A percentile compares a stretch with the other conserved stretches of the same genome.
Evolutionary conservation across 2,113 vertebrate genomes (phyloP).

Genomic region (Gorilla gorilla): DNA sequence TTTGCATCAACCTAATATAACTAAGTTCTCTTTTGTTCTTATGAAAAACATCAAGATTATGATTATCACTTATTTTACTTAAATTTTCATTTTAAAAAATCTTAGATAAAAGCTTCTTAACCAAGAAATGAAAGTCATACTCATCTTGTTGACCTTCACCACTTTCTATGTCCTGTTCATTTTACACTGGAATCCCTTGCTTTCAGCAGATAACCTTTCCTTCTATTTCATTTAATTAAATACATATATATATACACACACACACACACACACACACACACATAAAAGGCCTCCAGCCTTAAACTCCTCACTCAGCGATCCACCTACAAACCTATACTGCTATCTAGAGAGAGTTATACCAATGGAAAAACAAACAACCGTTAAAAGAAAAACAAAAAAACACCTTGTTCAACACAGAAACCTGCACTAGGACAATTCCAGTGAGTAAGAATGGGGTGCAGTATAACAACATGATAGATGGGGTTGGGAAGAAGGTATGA

Average conservation of each 20-base stretch:
- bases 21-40: constrained; percentile 18
- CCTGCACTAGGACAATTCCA: neutral
- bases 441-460: neutral
- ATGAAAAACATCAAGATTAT: neutral
- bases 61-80: neutral
- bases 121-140: neutral
- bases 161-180: neutral
- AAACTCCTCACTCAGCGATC: neutral
- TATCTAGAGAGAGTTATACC: neutral
- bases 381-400: constrained; percentile 3
- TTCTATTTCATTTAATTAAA: constrained; percentile 1
- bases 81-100: constrained; percentile 28
- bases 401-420: neutral
- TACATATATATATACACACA: neutral
- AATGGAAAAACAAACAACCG: constrained; percentile 8
- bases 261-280: neutral
- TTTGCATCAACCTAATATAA: neutral
- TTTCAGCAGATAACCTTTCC: neutral
- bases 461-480: neutral
- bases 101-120: constrained; percentile 29
- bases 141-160: neutral
- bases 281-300: neutral
- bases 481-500: neutral
- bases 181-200: neutral
- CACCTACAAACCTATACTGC: neutral